Evolutionary conservation across 2,797 vertebrate species (phyloP), one percentile per base, ranked within the genome.

Genomic region (Ctenopoma multispine): DNA sequence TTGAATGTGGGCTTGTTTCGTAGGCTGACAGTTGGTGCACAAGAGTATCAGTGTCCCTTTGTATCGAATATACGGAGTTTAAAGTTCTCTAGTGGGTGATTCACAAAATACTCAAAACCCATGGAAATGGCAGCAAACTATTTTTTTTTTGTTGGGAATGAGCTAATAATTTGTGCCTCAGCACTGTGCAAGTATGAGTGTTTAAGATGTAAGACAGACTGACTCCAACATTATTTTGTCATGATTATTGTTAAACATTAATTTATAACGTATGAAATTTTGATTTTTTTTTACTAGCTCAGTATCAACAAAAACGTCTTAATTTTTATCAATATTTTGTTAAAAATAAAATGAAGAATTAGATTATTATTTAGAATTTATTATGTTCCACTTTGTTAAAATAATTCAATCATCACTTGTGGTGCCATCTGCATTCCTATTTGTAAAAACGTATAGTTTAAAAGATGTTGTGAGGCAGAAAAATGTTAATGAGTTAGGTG

Each of bases 401-500:
- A 31, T 31, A 31, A 1, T 7, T 1, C 0, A 6, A 7, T 31
- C 4, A 31, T 75, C 3, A 34, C 21, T 41, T 48, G 36, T 38
- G 29, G 34, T 17, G 12, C 5, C n/a, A 49, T 18, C 51, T 62
- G 12, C 18, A 41, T 31, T 61, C 20, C 18, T 17, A 31, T 6
- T 20, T 41, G 0, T 57, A 2, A 18, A 18, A 13, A 27, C 11
- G 1, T 4, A 23, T 18, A 15, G 38, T 54, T 68, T 36, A 1
- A 36, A 60, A 1, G 24, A 24, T 24, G 24, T 24, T 24, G 24
- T 2, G 34, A 41, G 15, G 1, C 8, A 38, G 38, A 2, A 4
- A 27, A 53, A 21, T 7, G 46, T 47, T 55, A 49, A 60, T 46
- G 21, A 70, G 41, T 61, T 24, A 11, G 29, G 11, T 66, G 57